Base-by-base conservation (phyloP, 2,888 invertebrate species). In the Arctia plantaginis region DNA sequence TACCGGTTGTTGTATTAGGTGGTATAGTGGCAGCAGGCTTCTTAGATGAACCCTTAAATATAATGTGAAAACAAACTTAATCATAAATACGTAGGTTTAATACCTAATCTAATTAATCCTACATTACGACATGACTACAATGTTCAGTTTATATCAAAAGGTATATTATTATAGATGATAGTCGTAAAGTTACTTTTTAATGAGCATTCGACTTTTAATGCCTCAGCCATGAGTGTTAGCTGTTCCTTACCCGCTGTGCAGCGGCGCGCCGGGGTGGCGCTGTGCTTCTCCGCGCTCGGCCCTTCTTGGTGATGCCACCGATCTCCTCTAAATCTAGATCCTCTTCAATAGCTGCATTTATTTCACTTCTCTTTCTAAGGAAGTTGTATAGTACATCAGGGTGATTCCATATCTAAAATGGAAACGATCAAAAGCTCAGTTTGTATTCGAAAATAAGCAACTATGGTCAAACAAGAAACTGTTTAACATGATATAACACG, bases 341-440 rank as follows among this genome's bases (percentile, higher is more conserved):
- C 86, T 97, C 96, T 85, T 97, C 97, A 51, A 96, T 92, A 7
- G 97, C 97, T 39, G 97, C 97, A 82, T 97, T 97, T 39, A 97
- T 97, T 86, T 97, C 97, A 78, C 97, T 97, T 67, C 98, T 97
- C 90, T 98, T 98, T 88, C 97, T 97, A 75, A 99, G 92, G 89
- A 98, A 98, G 89, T 98, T 98, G 90, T 98, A 99, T 44, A 99
- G 91, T 30, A 99, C 98, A 90, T 99, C 99, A 0, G 99, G 99
- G 93, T 99, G 99, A 90, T 99, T 99, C 99, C 99, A 99, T 85
- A 99, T 99, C 96, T 97, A 86, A 62, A 73, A 76, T 62, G 4
- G 30, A 47, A 66, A 55, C 35, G 33, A 39, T 23, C 0, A 35
- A 39, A 20, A 33, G 3, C 18, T 51, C 47, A n/a, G 27, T 27